phyloP scores from a whole-genome alignment of 2,888 invertebrate genomes.

The Andrena haemorrhoa region DNA sequence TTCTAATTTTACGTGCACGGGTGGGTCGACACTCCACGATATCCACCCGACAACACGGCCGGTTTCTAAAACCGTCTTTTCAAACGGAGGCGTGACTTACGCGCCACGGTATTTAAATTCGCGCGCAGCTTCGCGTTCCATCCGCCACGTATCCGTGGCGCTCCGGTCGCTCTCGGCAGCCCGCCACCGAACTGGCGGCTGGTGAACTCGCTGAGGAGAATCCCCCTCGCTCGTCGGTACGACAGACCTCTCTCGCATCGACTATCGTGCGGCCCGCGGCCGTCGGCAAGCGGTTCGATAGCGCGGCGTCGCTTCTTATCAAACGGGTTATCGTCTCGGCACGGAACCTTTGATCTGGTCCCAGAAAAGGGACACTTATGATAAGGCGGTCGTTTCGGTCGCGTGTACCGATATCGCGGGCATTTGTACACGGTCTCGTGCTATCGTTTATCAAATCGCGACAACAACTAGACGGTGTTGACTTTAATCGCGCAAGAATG shows the following conservation, averaged over 20 bases:
- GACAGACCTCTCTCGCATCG: constrained; percentile 29
- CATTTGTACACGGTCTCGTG: too few species aligned
- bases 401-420: too few species aligned
- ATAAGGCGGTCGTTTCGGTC: not conserved
- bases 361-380: not conserved
- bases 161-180: not conserved
- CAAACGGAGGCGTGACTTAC: constrained; percentile 32
- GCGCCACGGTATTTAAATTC: constrained; percentile 64
- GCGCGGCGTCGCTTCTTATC: constrained; percentile 43
- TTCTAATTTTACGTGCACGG: constrained; percentile 74
- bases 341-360: not conserved
- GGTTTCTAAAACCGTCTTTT: constrained; percentile 67
- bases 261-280: constrained; percentile 1
- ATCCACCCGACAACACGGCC: constrained; percentile 49
- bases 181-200: constrained; percentile 40
- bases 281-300: constrained; percentile 6
- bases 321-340: not conserved
- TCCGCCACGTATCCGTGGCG: constrained; percentile 52
- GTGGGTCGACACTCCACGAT: constrained; percentile 70
- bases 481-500: too few species aligned
- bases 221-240: constrained; percentile 41
- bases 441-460: too few species aligned
- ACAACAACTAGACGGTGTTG: too few species aligned
- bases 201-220: constrained; percentile 8
- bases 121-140: constrained; percentile 39